These are phyloP conservation scores for Prenolepis imparis DNA, from an alignment of 2,888 invertebrate species.

Conservation along the genomic window DNA sequence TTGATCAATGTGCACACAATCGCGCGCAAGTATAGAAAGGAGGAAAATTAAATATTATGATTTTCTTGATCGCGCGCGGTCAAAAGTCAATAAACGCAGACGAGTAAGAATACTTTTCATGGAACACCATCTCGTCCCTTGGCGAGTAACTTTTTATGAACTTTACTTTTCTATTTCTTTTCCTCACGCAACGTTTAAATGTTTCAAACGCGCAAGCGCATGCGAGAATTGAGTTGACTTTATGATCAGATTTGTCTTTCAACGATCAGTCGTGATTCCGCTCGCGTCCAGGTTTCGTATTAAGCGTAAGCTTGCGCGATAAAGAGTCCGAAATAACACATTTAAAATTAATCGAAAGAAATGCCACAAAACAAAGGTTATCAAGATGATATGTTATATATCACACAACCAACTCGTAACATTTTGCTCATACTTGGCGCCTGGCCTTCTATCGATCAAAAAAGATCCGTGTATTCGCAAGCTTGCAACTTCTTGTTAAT, in stretches of 20 bases:
- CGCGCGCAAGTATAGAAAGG: background rate
- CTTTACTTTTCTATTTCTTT: constrained; percentile 18
- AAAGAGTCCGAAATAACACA: background rate
- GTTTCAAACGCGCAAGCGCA: constrained; percentile 19
- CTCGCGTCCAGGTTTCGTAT: background rate
- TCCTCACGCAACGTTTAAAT: constrained; percentile 26
- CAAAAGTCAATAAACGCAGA: constrained; percentile 33
- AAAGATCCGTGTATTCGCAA: background rate
- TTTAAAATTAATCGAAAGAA: background rate
- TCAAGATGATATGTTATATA: constrained; percentile 20
- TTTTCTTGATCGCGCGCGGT: background rate
- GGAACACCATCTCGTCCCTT: constrained; percentile 7
- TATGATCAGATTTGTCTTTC: background rate
- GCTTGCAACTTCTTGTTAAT: constrained; percentile 17
- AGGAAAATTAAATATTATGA: constrained; percentile 23
- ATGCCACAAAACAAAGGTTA: constrained; percentile 23
- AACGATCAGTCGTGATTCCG: background rate
- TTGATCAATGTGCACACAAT: background rate
- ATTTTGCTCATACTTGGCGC: constrained; percentile 17
- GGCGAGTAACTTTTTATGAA: background rate
- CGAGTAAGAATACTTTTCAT: constrained; percentile 24
- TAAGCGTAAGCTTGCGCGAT: background rate
- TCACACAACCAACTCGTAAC: constrained; percentile 35
- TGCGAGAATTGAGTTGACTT: constrained; percentile 12
- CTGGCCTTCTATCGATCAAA: constrained; percentile 8